Base-by-base conservation (phyloP, 2,113 vertebrate species). In the Loxodonta africana region DNA sequence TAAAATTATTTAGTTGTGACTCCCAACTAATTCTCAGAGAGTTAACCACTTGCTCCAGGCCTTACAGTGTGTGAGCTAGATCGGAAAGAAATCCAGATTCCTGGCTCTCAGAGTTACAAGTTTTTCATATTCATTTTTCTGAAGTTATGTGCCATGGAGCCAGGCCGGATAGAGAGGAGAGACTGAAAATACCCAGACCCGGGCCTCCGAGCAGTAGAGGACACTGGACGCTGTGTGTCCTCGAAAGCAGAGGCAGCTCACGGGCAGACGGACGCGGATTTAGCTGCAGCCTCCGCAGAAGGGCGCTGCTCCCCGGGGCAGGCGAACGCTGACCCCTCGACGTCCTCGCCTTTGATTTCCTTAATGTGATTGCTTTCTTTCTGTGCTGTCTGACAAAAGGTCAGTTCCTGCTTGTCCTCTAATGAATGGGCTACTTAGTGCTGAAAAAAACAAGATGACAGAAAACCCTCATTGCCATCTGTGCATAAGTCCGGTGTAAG, bases 331-430 rank as follows among this genome's bases (percentile, higher is more conserved):
- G 76, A 83, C 74, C 80, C 67, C 37, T 33, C 21, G 46, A 37
- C 74, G 57, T 86, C 92, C 73, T 87, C 23, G 1, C 80, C 80
- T 89, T 63, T 88, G 78, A 83, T 23, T 74, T 88, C 30, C 63
- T 90, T 93, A 90, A 84, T 73, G 83, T 20, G 8, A 93, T 15
- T 14, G 73, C 67, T 63, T 41, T 6, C 1, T 25, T 90, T 91
- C 91, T 46, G 83, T 1, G 33, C 69, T 95, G 15, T 73, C 96
- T 94, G 77, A 76, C 30, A 12, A 84, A 95, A 89, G 77, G 93
- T 93, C 81, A 90, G 21, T 23, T 91, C 60, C 46, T 90, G 46
- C 90, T 53, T 90, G 93, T 87, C 81, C 88, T 67, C 78, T 90
- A 90, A 94, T 78, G 94, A 92, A 83, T 71, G 62, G 10, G 33